Conservation (phyloP, 2,888 invertebrate species). For the Polydrusus cervinus region DNA sequence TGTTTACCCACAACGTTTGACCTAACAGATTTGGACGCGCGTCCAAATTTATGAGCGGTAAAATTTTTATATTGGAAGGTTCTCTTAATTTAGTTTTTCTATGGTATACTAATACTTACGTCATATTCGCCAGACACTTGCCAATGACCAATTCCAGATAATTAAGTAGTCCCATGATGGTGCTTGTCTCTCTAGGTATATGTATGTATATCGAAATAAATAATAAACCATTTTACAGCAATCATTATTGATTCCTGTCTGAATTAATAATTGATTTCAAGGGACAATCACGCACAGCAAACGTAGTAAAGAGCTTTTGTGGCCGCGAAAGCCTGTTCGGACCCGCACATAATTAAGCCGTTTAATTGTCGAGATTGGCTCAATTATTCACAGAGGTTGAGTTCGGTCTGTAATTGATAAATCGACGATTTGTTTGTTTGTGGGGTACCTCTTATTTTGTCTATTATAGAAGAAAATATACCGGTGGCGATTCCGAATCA, state of each 20-base stretch:
- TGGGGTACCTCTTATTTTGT: not conserved
- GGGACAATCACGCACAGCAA: constrained; percentile 35
- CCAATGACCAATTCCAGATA: no score
- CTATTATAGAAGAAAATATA: not conserved
- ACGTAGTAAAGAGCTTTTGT: constrained; percentile 29
- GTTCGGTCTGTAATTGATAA: not conserved
- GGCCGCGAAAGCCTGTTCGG: constrained; percentile 21
- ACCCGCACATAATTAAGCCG: constrained; percentile 12
- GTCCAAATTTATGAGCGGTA: no score
- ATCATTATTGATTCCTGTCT: constrained; percentile 26
- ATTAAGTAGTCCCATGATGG: no score
- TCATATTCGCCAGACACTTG: no score
- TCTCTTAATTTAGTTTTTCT: no score
- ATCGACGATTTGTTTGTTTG: constrained; percentile 1
- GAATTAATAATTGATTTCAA: constrained; percentile 32
- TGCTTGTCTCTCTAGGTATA: no score
- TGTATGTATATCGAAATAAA: not conserved
- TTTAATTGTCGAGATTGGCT: constrained; percentile 27
- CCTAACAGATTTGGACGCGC: no score
- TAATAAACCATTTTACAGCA: constrained; percentile 14
- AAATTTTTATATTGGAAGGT: no score
- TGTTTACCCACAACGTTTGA: no score
- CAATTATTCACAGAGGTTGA: constrained; percentile 18
- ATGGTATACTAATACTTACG: not conserved
- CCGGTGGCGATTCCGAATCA: no score